A percentile compares a stretch with the other conserved stretches of the same genome.
Evolutionary conservation across 1,140 invertebrate genomes (phyloP).

Genomic region (Drosophila teissieri): DNA sequence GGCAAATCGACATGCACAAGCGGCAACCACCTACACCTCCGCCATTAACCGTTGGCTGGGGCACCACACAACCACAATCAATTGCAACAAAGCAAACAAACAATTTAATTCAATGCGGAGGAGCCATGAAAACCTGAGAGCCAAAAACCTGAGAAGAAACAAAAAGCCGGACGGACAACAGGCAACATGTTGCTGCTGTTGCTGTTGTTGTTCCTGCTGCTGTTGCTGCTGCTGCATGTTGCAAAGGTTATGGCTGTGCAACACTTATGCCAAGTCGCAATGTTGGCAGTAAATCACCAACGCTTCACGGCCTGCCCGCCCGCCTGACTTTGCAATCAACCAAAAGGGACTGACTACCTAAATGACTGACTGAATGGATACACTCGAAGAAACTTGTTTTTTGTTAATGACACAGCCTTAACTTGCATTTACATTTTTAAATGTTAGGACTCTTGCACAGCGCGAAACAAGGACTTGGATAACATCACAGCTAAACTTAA

Average conservation of each 20-base stretch:
- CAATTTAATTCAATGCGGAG: conserved; percentile 84
- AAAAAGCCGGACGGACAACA: conserved; percentile 47
- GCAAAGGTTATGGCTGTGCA: conserved; percentile 82
- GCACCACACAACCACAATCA: conserved; percentile 80
- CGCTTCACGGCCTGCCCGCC: conserved; percentile 54
- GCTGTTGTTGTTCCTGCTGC: conserved; percentile 17
- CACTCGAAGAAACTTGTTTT: conserved; percentile 5
- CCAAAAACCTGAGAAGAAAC: conserved; percentile 54
- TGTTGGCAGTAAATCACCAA: conserved; percentile 79
- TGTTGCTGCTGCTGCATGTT: conserved; percentile 60
- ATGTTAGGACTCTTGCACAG: too few species aligned
- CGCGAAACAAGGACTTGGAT: too few species aligned
- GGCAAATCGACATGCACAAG: conserved; percentile 63
- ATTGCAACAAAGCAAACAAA: conserved; percentile 83
- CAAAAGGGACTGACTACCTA: neutral
- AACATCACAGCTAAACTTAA: too few species aligned
- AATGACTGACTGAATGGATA: conserved; percentile 32
- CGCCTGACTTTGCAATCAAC: conserved; percentile 11
- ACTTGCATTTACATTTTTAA: too few species aligned
- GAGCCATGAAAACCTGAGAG: conserved; percentile 50
- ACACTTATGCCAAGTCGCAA: conserved; percentile 83
- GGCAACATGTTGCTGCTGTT: conserved; percentile 67
- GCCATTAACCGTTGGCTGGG: conserved; percentile 79
- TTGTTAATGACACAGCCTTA: too few species aligned
- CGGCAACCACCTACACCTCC: conserved; percentile 61